Percentiles rank a stretch among this genome's conserved stretches.
These are phyloP conservation scores for Salvelinus namaycush DNA, from an alignment of 2,113 vertebrate genomes.

Conservation along the genomic window DNA sequence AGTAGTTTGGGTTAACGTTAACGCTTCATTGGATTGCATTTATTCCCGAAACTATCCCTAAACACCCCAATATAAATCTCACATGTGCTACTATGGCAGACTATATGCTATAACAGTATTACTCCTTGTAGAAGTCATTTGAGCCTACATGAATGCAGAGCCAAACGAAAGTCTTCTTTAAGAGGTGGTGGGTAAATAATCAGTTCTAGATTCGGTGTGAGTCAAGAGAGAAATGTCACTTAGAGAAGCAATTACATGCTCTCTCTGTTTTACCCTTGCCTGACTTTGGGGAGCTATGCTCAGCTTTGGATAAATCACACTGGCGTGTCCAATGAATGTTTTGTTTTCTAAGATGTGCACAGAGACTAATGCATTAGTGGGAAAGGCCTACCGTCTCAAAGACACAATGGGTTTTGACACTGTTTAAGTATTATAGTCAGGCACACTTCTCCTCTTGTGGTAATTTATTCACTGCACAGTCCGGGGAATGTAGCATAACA, in stretches of 20 bases:
- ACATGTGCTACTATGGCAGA: too few relatives aligned
- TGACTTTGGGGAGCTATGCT: slow-evolving; percentile 1
- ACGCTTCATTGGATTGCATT: too few relatives aligned
- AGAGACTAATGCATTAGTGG: slow-evolving; percentile 32
- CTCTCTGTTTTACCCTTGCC: neutral
- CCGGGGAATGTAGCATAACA: slow-evolving; percentile 2
- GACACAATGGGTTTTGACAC: slow-evolving; percentile 24
- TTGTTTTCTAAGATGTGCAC: slow-evolving; percentile 37
- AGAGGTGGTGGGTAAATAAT: neutral
- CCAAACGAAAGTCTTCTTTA: neutral
- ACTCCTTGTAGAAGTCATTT: neutral
- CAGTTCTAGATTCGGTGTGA: neutral
- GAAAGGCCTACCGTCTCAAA: slow-evolving; percentile 25
- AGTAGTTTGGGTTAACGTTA: too few relatives aligned
- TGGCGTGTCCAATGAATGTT: slow-evolving; percentile 37
- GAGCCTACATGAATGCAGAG: neutral
- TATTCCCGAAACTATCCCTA: too few relatives aligned
- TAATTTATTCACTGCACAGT: too few relatives aligned
- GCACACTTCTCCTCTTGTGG: too few relatives aligned
- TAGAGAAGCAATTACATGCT: neutral
- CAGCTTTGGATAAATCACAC: slow-evolving; percentile 18
- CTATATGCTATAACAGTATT: neutral
- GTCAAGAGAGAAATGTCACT: neutral
- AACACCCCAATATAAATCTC: too few relatives aligned
- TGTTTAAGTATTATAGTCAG: too few relatives aligned